Conservation (phyloP, 1,140 invertebrate species). For the Caenorhabditis briggsae region DNA sequence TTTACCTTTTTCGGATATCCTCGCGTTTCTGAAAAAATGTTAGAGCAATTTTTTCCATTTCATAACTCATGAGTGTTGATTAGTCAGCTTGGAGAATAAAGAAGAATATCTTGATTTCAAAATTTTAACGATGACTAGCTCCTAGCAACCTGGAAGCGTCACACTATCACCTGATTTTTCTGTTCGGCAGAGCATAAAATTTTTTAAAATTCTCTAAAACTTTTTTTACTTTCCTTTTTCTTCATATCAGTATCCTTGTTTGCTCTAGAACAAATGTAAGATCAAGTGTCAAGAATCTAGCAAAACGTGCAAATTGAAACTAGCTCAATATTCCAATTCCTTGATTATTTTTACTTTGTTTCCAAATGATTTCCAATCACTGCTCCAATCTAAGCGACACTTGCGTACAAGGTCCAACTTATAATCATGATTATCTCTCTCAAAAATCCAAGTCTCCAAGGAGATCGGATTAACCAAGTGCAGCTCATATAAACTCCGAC, state of each 20-base stretch:
- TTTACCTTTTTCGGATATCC: too few species aligned
- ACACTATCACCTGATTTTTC: too few species aligned
- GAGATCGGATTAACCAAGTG: background rate
- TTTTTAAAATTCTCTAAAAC: background rate
- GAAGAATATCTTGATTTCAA: too few species aligned
- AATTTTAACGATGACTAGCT: too few species aligned
- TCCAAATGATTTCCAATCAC: constrained; percentile 1
- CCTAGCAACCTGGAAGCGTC: too few species aligned
- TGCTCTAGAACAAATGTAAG: background rate
- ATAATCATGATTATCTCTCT: background rate
- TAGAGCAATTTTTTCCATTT: too few species aligned
- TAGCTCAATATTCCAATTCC: background rate
- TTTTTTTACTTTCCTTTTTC: background rate
- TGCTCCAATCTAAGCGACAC: too few species aligned
- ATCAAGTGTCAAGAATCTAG: background rate
- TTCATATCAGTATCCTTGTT: background rate
- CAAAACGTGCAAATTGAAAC: constrained; percentile 41
- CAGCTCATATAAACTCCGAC: too few species aligned
- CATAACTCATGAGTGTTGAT: too few species aligned
- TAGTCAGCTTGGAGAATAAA: too few species aligned
- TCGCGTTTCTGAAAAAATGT: too few species aligned
- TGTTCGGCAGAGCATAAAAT: too few species aligned
- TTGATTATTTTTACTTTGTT: constrained; percentile 3
- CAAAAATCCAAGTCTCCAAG: background rate
- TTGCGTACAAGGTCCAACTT: background rate